These are phyloP conservation scores for Antheraea mylitta DNA, from an alignment of 1,140 invertebrate genomes.

Conservation along the genomic window DNA sequence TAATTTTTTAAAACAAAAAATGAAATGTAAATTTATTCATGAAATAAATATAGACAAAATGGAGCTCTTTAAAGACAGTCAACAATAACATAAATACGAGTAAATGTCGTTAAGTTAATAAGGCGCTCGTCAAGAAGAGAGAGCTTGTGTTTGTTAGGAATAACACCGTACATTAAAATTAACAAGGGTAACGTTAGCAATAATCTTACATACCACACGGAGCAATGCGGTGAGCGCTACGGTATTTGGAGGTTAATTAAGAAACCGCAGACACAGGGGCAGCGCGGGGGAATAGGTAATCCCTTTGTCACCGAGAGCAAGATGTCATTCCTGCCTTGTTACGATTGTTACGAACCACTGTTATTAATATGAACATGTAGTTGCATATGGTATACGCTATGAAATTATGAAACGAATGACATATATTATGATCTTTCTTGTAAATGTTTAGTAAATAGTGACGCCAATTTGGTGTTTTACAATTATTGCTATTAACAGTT, in stretches of 20 bases:
- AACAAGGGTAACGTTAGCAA: constrained; percentile 61
- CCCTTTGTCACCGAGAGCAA: constrained; percentile 62
- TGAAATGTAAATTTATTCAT: neutral
- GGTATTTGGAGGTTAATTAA: constrained; percentile 75
- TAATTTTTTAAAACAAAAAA: neutral
- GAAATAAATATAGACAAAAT: neutral
- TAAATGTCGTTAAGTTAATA: constrained; percentile 41
- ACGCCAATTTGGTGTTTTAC: too few relatives aligned
- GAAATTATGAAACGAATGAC: neutral
- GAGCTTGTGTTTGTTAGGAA: constrained; percentile 55
- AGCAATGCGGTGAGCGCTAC: constrained; percentile 42
- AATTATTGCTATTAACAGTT: too few relatives aligned
- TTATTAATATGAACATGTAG: neutral
- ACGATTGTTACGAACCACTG: constrained; percentile 7
- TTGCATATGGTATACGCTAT: neutral
- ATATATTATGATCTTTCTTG: too few relatives aligned
- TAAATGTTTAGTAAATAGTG: too few relatives aligned
- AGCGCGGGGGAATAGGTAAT: constrained; percentile 45
- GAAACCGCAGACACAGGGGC: constrained; percentile 60
- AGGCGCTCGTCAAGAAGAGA: constrained; percentile 34
- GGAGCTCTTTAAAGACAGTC: neutral
- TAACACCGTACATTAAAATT: constrained; percentile 66
- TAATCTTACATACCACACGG: constrained; percentile 61
- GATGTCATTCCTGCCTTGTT: constrained; percentile 25
- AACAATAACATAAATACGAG: neutral